phyloP scores from a whole-genome alignment of 2,888 invertebrate genomes.

The Chouioia cunea region DNA sequence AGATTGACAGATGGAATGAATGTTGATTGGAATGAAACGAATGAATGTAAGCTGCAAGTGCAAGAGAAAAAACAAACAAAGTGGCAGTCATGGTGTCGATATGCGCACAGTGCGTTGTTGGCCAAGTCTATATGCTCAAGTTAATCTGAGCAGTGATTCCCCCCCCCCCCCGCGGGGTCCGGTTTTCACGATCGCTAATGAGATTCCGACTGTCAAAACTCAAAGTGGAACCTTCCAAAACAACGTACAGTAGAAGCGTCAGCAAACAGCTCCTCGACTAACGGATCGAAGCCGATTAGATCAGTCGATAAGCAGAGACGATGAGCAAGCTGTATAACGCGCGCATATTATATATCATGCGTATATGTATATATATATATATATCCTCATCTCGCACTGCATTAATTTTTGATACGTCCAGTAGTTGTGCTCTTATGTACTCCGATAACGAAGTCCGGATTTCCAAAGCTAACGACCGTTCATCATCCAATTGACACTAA shows the following conservation, averaged over 20 bases:
- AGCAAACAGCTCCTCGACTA: conserved; percentile 55
- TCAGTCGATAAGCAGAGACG: conserved; percentile 52
- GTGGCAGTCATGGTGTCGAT: no score
- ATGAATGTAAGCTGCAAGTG: no score
- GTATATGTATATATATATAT: conserved; percentile 33
- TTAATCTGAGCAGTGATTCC: no score
- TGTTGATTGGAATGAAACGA: no score
- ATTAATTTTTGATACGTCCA: conserved; percentile 41
- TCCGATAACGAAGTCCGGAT: conserved; percentile 31
- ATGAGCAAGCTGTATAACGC: conserved; percentile 26
- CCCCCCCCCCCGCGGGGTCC: conserved; percentile 30
- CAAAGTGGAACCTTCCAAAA: conserved; percentile 55
- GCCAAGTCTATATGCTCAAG: no score
- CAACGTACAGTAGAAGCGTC: no score
- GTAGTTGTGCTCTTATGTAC: conserved; percentile 51
- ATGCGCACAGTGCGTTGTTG: no score
- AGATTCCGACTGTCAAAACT: conserved; percentile 68
- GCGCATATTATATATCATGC: conserved; percentile 64
- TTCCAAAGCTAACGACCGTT: neutral
- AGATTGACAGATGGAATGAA: no score
- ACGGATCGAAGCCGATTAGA: conserved; percentile 64
- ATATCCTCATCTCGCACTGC: conserved; percentile 3
- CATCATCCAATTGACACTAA: conserved; percentile 44
- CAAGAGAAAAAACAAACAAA: no score
- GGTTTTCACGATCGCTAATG: conserved; percentile 66